A percentile compares a stretch with the other conserved stretches of the same genome.
Evolutionary conservation across 2,888 invertebrate species (phyloP).

Genomic region (Torymus tubicola): DNA sequence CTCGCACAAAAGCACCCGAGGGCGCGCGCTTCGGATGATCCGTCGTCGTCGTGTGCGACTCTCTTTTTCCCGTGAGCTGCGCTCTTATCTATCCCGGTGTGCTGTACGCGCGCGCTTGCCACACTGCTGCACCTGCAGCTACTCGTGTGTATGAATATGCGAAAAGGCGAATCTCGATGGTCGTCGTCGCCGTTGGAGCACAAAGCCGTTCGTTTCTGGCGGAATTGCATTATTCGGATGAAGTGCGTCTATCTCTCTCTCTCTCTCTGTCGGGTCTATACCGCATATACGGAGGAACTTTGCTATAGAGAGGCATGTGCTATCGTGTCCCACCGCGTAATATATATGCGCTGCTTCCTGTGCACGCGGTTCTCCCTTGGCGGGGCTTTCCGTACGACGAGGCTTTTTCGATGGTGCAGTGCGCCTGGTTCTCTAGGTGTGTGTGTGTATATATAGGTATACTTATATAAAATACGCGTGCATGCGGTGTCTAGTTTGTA

Average conservation of each 20-base stretch:
- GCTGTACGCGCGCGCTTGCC: background rate
- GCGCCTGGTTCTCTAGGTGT: background rate
- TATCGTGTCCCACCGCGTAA: no score
- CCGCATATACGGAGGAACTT: background rate
- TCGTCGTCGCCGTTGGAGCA: background rate
- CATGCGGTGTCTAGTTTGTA: conserved; percentile 1
- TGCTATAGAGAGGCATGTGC: background rate
- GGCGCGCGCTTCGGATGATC: conserved; percentile 12
- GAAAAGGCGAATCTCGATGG: conserved; percentile 17
- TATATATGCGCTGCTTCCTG: no score
- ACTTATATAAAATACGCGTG: no score
- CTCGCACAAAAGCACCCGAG: no score
- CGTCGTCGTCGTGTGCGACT: background rate
- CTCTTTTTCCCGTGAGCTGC: background rate
- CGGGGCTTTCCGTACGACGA: no score
- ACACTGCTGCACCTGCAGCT: background rate
- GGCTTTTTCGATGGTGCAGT: no score
- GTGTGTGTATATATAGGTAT: background rate
- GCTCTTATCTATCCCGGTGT: background rate
- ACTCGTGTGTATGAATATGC: conserved; percentile 13
- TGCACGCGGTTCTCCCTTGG: no score
- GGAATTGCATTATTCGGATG: conserved; percentile 34
- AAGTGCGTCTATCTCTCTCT: conserved; percentile 11
- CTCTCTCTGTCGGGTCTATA: background rate
- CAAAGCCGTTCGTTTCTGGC: conserved; percentile 14